Percentiles rank a stretch among this genome's conserved stretches.
Evolutionary conservation across 1,140 invertebrate species (phyloP).

Genomic region (Micrasema longulum): DNA sequence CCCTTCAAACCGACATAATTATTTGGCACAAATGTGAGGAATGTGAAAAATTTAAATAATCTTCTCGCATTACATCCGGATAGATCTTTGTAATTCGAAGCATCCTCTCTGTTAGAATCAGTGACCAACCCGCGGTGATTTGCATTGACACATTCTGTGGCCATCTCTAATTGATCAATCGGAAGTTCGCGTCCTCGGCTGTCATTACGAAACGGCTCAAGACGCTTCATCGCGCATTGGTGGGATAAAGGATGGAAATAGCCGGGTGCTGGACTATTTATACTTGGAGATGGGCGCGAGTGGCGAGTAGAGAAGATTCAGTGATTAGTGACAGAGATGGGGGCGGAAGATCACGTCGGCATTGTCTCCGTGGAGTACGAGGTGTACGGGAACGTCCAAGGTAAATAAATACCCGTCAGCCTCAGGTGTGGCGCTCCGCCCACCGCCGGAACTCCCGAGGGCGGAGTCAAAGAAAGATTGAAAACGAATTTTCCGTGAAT

Average conservation of each 20-base stretch:
- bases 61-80: no score
- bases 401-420: constrained; percentile 64
- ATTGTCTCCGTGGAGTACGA: constrained; percentile 88
- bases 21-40: no score
- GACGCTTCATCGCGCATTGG: not conserved
- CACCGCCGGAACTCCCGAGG: not conserved
- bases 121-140: not conserved
- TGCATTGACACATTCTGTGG: constrained; percentile 21
- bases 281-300: constrained; percentile 8
- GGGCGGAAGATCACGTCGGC: constrained; percentile 69
- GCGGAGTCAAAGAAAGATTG: not conserved
- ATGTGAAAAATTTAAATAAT: no score
- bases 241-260: constrained; percentile 26
- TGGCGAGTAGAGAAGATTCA: constrained; percentile 1
- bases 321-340: constrained; percentile 62
- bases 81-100: no score
- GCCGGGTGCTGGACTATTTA: constrained; percentile 25
- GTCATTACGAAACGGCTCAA: constrained; percentile 22
- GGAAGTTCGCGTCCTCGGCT: constrained; percentile 15
- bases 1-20: no score
- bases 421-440: not conserved
- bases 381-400: constrained; percentile 90
- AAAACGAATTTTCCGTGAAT: no score
- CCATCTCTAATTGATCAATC: constrained; percentile 25
- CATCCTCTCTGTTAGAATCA: not conserved